A percentile compares a stretch with the other conserved stretches of the same genome.
Evolutionary conservation across 1,140 invertebrate genomes (phyloP).

Genomic region (Teleogryllus occipitalis): DNA sequence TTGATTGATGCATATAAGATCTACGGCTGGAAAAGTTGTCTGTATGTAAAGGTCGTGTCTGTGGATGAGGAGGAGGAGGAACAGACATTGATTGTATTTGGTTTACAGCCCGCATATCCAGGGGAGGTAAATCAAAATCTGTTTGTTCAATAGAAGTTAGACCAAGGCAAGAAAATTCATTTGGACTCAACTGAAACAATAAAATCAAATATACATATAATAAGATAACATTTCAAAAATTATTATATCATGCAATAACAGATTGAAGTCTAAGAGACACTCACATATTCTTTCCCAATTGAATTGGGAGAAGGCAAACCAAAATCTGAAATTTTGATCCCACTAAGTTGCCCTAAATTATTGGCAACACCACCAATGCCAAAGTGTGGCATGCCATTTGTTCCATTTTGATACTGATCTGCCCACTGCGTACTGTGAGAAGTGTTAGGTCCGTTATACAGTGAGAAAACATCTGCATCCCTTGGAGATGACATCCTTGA

Average conservation of each 20-base stretch:
- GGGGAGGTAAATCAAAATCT: conserved; percentile 11
- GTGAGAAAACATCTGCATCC: neutral
- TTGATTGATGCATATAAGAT: neutral
- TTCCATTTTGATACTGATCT: conserved; percentile 14
- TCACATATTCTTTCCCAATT: conserved; percentile 17
- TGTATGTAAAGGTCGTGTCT: neutral
- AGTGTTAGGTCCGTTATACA: conserved; percentile 15
- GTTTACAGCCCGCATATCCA: neutral
- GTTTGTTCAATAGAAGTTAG: conserved; percentile 2
- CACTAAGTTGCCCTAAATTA: conserved; percentile 7
- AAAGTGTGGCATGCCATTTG: neutral
- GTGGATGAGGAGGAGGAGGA: conserved; percentile 8
- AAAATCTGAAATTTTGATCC: conserved; percentile 17
- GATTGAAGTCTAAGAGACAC: neutral
- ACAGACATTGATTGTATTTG: neutral
- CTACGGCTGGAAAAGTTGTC: neutral
- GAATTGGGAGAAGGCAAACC: neutral
- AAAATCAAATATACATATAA: neutral
- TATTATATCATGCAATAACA: neutral
- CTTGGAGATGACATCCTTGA: neutral
- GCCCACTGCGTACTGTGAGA: conserved; percentile 6
- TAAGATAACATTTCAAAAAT: neutral
- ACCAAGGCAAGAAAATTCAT: neutral
- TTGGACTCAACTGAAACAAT: conserved; percentile 1
- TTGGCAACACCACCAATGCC: neutral